Percentiles rank a stretch among this genome's conserved stretches.
These are phyloP conservation scores for Xylota sylvarum DNA, from an alignment of 2,888 invertebrate genomes.

Conservation along the genomic window DNA sequence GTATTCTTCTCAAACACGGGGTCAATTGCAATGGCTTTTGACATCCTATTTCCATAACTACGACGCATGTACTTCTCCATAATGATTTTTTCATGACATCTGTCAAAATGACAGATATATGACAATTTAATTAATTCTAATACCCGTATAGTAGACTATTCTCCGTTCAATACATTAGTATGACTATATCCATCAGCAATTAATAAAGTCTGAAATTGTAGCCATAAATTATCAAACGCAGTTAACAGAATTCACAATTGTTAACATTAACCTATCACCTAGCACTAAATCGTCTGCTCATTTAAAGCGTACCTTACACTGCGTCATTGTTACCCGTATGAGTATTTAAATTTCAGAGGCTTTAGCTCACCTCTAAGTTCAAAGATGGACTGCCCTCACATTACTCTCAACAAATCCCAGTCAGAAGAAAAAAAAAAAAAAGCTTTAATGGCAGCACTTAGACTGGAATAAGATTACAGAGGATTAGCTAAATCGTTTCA, in stretches of 20 bases:
- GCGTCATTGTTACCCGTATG: not conserved
- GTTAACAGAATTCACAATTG: not conserved
- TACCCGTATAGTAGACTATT: no score
- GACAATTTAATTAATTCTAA: no score
- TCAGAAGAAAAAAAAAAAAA: not conserved
- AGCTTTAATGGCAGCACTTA: conserved; percentile 4
- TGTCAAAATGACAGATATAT: no score
- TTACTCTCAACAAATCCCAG: not conserved
- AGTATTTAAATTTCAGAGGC: not conserved
- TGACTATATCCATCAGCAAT: no score
- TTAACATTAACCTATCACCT: not conserved
- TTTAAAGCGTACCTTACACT: not conserved
- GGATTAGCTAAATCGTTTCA: conserved; percentile 32
- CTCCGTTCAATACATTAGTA: no score
- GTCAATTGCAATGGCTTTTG: no score
- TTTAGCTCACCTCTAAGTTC: not conserved
- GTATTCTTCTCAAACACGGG: no score
- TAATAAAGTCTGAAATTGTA: no score
- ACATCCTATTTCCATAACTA: no score
- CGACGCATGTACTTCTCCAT: no score
- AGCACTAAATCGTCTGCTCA: not conserved
- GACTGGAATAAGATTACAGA: not conserved
- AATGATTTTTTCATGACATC: no score
- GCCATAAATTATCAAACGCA: no score
- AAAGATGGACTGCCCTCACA: not conserved